These are phyloP conservation scores for Ornithorhynchus anatinus DNA, from an alignment of 2,113 vertebrate genomes.

Conservation along the genomic window DNA sequence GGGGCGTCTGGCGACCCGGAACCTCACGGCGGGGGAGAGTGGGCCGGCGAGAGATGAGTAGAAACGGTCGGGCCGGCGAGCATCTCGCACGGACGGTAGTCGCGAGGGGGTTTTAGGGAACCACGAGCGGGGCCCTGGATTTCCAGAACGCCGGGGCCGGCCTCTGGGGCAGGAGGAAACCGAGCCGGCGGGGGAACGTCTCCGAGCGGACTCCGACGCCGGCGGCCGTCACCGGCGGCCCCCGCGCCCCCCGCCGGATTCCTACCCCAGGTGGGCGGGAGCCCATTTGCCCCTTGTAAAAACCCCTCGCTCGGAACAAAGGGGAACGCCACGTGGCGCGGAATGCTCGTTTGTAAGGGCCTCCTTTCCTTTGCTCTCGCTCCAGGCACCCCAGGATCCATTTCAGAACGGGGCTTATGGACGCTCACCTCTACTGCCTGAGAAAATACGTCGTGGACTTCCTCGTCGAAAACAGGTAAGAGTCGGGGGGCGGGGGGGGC, in stretches of 20 bases:
- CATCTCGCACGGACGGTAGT: too few relatives aligned
- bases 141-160: too few relatives aligned
- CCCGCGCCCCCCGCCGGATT: background rate
- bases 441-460: constrained; percentile 96
- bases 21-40: too few relatives aligned
- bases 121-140: too few relatives aligned
- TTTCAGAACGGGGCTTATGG: constrained; percentile 92
- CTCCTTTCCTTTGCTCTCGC: constrained; percentile 15
- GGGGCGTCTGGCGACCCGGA: too few relatives aligned
- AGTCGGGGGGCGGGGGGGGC: background rate
- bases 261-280: background rate
- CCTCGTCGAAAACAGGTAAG: constrained; percentile 90
- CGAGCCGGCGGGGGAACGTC: constrained; percentile 58
- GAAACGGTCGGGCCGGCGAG: too few relatives aligned
- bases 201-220: constrained; percentile 20
- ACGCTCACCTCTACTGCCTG: constrained; percentile 97
- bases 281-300: constrained; percentile 3
- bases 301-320: constrained; percentile 3
- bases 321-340: background rate
- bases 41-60: too few relatives aligned
- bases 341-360: constrained; percentile 7
- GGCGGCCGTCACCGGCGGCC: constrained; percentile 21
- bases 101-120: too few relatives aligned
- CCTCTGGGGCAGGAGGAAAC: constrained; percentile 49
- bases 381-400: constrained; percentile 90